Evolutionary conservation across 1,140 invertebrate species (phyloP).

Genomic region (Drusus annulatus): DNA sequence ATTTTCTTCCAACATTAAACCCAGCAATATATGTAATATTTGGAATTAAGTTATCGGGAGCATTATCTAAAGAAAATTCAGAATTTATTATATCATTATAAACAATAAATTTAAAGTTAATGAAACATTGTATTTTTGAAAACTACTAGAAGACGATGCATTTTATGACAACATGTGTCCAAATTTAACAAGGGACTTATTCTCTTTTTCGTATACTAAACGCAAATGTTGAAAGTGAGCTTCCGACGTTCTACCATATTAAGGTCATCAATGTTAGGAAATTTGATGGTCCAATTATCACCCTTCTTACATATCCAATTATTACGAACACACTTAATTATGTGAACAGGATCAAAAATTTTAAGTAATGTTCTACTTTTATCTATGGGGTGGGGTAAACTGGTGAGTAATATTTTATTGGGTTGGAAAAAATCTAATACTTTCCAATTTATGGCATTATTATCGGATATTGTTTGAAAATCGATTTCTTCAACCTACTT

Average conservation of each 20-base stretch:
- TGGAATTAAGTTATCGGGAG: no score
- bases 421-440: slow-evolving; percentile 2
- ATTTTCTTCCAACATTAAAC: no score
- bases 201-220: not conserved
- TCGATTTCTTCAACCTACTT: slow-evolving; percentile 10
- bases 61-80: no score
- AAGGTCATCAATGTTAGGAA: slow-evolving; percentile 1
- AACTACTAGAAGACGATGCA: not conserved
- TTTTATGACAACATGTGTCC: not conserved
- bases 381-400: not conserved
- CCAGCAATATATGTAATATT: no score
- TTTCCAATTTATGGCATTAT: slow-evolving; percentile 12
- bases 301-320: slow-evolving; percentile 17
- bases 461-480: not conserved
- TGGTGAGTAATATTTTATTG: not conserved
- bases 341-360: slow-evolving; percentile 10
- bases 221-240: not conserved
- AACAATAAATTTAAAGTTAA: not conserved
- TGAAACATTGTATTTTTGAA: not conserved
- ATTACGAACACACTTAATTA: slow-evolving; percentile 4
- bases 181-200: not conserved
- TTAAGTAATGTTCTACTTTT: not conserved
- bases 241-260: not conserved
- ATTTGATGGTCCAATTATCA: slow-evolving; percentile 5
- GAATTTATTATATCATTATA: no score